Evolutionary conservation across 2,888 invertebrate species (phyloP), one percentile per base, ranked within the genome.

Genomic region (Cyaniris semiargus): DNA sequence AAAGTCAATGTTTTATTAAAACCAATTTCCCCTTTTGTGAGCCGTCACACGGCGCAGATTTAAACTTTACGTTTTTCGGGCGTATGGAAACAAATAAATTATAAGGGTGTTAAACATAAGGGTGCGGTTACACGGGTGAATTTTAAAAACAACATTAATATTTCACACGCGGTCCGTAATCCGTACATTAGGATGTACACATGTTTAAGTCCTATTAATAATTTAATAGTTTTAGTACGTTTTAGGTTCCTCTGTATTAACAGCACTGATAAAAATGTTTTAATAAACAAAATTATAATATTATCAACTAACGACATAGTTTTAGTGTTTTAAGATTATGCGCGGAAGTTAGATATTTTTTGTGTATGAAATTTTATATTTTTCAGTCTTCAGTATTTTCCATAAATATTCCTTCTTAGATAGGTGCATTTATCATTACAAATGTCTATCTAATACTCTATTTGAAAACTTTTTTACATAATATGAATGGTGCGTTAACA

Each of bases 1-100:
- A 82, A 79, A 77, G 76, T 78, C 80, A 82, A 83, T 86, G 83
- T 85, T 86, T 86, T 86, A 88, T 87, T 85, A 84, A 87, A 86
- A 83, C 79, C 85, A 85, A 88, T 87, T 84, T 83, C 78, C 79
- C 77, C 77, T 78, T 70, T 76, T 76, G 78, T 78, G 48, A 78
- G 76, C 76, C 76, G 75, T 78, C 74, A 34, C 76, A 58, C 76
- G 76, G 77, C 78, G 76, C 79, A 8, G 70, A 75, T 75, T 79
- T 79, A 53, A 48, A 76, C 78, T 53, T 75, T 75, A 76, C 70
- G 21, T 58, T 48, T 23, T 48, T 76, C 38, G 48, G 48, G 53
- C 70, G 76, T 78, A 76, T 76, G 75, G 48, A 76, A 76, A 74
- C 75, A 75, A 75, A 79, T 78, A 58, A 60, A 78, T 76, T 78